A percentile compares a stretch with the other conserved stretches of the same genome.
Evolutionary conservation across 2,797 vertebrate genomes (phyloP).

Genomic region (Mastacembelus armatus): DNA sequence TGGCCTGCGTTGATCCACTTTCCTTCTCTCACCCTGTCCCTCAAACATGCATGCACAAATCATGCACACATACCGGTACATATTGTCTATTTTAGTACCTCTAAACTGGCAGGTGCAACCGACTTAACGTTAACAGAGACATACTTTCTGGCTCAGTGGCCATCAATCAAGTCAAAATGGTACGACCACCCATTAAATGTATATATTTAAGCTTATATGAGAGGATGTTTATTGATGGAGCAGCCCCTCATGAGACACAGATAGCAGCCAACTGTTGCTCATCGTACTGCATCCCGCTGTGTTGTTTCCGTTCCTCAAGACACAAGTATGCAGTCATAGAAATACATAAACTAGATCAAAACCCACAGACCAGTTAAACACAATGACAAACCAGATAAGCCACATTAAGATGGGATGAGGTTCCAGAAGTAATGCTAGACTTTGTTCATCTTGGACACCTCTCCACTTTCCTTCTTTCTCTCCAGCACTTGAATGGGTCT

Average conservation of each 20-base stretch:
- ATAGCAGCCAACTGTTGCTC: conserved; percentile 68
- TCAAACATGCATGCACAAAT: conserved; percentile 9
- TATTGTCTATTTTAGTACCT: conserved; percentile 30
- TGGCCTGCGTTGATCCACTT: conserved; percentile 46
- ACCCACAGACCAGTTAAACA: neutral
- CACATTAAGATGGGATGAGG: conserved; percentile 64
- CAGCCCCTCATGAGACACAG: conserved; percentile 26
- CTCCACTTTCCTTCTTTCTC: conserved; percentile 60
- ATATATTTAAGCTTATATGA: conserved; percentile 50
- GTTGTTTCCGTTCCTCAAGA: conserved; percentile 39
- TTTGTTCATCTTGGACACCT: conserved; percentile 69
- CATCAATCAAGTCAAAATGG: conserved; percentile 62
- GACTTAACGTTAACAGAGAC: conserved; percentile 57
- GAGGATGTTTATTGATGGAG: conserved; percentile 48
- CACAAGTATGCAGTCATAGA: conserved; percentile 39
- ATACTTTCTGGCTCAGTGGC: conserved; percentile 31
- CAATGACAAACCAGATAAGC: conserved; percentile 52
- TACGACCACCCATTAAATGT: conserved; percentile 36
- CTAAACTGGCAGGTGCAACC: conserved; percentile 70
- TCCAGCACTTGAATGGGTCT: conserved; percentile 58
- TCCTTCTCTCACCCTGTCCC: conserved; percentile 18
- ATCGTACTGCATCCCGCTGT: conserved; percentile 36
- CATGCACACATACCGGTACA: neutral
- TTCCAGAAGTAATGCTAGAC: conserved; percentile 80
- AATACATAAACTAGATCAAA: conserved; percentile 46